Base-by-base conservation (phyloP, 2,888 invertebrate genomes). In the Rhodophaea formosa region DNA sequence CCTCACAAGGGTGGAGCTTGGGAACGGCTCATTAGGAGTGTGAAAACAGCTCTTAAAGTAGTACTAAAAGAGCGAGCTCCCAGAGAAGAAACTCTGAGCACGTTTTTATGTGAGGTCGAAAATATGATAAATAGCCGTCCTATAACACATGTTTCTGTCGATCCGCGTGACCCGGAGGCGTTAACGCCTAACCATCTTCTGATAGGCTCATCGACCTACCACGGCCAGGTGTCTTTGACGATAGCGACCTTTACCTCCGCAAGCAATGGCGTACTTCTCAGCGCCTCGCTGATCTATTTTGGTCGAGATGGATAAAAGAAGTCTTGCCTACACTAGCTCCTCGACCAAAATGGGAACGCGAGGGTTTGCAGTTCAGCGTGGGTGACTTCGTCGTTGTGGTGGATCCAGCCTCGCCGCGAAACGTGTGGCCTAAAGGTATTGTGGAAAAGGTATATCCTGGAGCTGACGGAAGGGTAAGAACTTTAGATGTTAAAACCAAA, bases 331-430 rank as follows among this genome's bases (percentile, higher is more conserved):
- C n/a, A 5, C 1, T 39, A 3, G 15, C 8, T 1, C 52, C 52
- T 17, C 8, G 52, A 14, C 23, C 12, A 1, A 35, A 39, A 39
- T 52, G 52, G 35, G 3, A 39, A 15, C 8, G 39, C 3, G 52
- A 52, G 15, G 7, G 16, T 16, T 15, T 1, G 14, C 39, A 14
- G 8, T 14, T 52, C 15, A 5, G 30, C 7, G 51, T 51, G 14
- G 58, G 59, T 23, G 55, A 61, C 51, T n/a, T 61, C 14, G 61
- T 61, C 16, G 3, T 57, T 5, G 10, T 61, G 2, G 57, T 53
- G 8, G 49, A 53, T 16, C 54, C 54, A 7, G n/a, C 17, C 49
- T 5, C 56, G 8, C 56, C 53, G 7, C 55, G 62, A 8, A 60
- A 60, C 35, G 15, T 51, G 3, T 60, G 59, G 59, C 57, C 44